phyloP scores from a whole-genome alignment of 2,113 vertebrate genomes.

The Triplophysa siluroides region DNA sequence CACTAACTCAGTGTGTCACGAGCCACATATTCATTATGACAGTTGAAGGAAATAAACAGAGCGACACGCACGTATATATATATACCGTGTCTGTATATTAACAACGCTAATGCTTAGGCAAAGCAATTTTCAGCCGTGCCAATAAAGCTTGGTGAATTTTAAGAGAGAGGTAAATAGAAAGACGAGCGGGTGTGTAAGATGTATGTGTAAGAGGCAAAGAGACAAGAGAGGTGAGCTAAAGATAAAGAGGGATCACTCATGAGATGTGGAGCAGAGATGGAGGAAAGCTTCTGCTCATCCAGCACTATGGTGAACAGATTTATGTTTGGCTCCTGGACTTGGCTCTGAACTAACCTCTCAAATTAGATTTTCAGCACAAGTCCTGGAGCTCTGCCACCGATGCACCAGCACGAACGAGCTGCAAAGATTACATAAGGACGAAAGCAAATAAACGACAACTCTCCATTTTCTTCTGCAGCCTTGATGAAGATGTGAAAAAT shows the following conservation, averaged over 20 bases:
- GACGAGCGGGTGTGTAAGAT: too few species aligned
- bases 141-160: too few species aligned
- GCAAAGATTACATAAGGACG: constrained; percentile 55
- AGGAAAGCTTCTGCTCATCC: constrained; percentile 46
- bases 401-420: constrained; percentile 56
- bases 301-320: constrained; percentile 54
- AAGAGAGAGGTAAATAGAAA: too few species aligned
- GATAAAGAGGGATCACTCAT: constrained; percentile 6
- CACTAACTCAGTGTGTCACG: constrained; percentile 47
- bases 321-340: constrained; percentile 56
- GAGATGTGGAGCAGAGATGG: constrained; percentile 37
- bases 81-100: too few species aligned
- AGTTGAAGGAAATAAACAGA: constrained; percentile 17
- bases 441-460: constrained; percentile 35
- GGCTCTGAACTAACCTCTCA: constrained; percentile 50
- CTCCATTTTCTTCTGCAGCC: constrained; percentile 22
- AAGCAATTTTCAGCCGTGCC: too few species aligned
- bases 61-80: too few species aligned
- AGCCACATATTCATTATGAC: constrained; percentile 35
- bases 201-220: neutral
- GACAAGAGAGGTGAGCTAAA: neutral
- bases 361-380: constrained; percentile 52
- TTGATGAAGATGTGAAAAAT: constrained; percentile 59
- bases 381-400: constrained; percentile 57
- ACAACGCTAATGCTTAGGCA: too few species aligned